Evolutionary conservation across 2,113 vertebrate genomes (phyloP).

Genomic region (Climacteris rufus): DNA sequence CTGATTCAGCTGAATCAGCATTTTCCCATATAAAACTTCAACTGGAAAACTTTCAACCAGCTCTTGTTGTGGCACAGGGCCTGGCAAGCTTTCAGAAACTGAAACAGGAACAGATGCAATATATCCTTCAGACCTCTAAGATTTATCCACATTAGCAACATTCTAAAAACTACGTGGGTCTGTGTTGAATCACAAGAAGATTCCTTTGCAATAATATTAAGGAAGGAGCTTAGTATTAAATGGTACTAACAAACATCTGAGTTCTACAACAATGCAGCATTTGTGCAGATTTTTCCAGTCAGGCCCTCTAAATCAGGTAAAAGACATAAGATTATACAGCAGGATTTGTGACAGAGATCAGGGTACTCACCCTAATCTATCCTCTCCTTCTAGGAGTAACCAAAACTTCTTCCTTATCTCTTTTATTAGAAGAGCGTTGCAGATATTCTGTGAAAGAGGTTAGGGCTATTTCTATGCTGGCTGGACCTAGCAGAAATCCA

Average conservation of each 20-base stretch:
- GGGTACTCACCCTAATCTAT: background rate
- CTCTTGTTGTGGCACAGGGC: background rate
- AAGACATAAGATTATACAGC: background rate
- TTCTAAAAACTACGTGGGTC: background rate
- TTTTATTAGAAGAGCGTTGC: background rate
- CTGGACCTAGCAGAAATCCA: background rate
- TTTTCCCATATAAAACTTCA: slow-evolving; percentile 29
- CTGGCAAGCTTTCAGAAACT: slow-evolving; percentile 19
- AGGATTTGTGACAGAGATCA: background rate
- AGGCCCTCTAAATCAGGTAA: background rate
- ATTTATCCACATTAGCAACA: background rate
- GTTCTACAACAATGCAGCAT: background rate
- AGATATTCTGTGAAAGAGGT: background rate
- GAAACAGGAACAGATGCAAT: slow-evolving; percentile 14
- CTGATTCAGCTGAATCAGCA: slow-evolving; percentile 1
- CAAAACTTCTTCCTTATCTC: background rate
- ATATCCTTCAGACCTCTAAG: background rate
- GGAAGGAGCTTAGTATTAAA: background rate
- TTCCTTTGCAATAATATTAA: background rate
- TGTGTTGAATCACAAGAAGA: background rate
- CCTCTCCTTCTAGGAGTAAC: background rate
- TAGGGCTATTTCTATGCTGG: background rate
- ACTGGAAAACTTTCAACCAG: background rate
- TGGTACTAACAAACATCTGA: background rate
- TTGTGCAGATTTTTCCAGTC: background rate